Evolutionary conservation across 37 sponge, comb jelly and placozoan genomes (phyloP).

Genomic region (Amphimedon queenslandica): DNA sequence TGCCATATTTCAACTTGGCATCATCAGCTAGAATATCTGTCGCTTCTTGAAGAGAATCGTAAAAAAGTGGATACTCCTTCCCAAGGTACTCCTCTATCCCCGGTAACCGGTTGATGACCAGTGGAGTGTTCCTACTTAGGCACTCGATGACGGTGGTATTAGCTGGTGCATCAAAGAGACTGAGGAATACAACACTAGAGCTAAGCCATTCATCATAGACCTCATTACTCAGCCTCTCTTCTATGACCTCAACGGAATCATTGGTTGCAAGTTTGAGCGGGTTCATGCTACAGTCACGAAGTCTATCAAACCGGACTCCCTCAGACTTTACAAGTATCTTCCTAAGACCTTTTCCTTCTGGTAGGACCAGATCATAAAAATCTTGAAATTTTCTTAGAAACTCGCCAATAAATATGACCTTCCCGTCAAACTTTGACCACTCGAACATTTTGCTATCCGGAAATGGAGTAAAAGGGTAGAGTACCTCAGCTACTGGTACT

Average conservation of each 20-base stretch:
- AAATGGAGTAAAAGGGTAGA: slow-evolving; percentile 51
- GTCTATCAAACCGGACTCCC: slow-evolving; percentile 38
- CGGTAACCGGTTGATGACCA: slow-evolving; percentile 55
- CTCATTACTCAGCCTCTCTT: slow-evolving; percentile 37
- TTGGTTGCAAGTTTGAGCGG: slow-evolving; percentile 14
- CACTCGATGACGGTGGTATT: slow-evolving; percentile 56
- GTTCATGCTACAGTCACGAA: slow-evolving; percentile 10
- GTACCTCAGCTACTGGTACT: slow-evolving; percentile 22
- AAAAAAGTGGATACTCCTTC: slow-evolving; percentile 49
- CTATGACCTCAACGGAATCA: slow-evolving; percentile 20
- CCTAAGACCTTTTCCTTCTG: slow-evolving; percentile 6
- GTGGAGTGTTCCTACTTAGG: slow-evolving; percentile 35
- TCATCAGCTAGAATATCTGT: slow-evolving; percentile 8
- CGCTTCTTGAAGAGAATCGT: slow-evolving; percentile 46
- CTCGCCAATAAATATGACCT: slow-evolving; percentile 40
- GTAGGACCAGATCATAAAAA: slow-evolving; percentile 35
- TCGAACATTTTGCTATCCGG: slow-evolving; percentile 12
- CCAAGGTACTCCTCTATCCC: slow-evolving; percentile 57
- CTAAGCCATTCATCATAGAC: slow-evolving; percentile 52
- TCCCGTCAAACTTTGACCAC: slow-evolving; percentile 23
- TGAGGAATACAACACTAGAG: slow-evolving; percentile 51
- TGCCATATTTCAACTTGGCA: slow-evolving; percentile 24
- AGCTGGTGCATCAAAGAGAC: slow-evolving; percentile 44
- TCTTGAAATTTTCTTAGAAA: slow-evolving; percentile 50
- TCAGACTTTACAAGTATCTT: slow-evolving; percentile 41